Base-by-base conservation (phyloP, 2,888 invertebrate species). In the Homarus gammarus region DNA sequence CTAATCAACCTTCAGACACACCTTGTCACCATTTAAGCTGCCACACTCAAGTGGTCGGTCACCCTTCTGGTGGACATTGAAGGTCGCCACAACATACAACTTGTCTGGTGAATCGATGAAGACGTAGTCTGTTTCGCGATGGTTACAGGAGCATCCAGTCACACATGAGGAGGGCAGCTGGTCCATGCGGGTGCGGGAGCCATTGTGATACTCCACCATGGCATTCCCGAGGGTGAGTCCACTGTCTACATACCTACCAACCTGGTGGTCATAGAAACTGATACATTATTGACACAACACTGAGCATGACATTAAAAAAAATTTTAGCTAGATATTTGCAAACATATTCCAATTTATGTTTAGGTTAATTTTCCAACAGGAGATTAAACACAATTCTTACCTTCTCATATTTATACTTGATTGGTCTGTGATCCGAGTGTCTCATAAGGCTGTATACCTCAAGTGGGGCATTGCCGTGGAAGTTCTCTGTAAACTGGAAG, bases 381-480 rank as follows among this genome's bases (percentile, higher is more conserved):
- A 70, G 18, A 31, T 15, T 31, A 70, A 27, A 15, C 18, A 38
- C 0, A 10, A 6, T 18, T 2, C 72, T 73, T 33, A 85, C 89
- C 89, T 89, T 89, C 38, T 85, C 84, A 77, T 89, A 89, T 33
- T 84, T 72, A 51, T 85, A 84, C 44, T 68, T 84, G n/a, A 36
- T 33, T 0, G 56, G 40, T 56, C 36, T 44, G n/a, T 70, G 70
- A 33, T 78, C 40, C n/a, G 61, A 31, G 22, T 38, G 31, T 12
- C 61, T 56, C n/a, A 92, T 89, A 88, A 93, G 93, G 92, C 94
- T 94, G 77, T 93, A 92, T 56, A 94, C 93, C 87, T 94, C 93
- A 73, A 94, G 93, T 2, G 94, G 93, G 44, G 93, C 93, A 92
- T 94, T 93, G 49, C 94, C 94, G 91, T 93, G 94, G 31, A 94